Percentiles rank a stretch among this genome's conserved stretches.
These are phyloP conservation scores for Acromyrmex heyeri DNA, from an alignment of 1,140 invertebrate species.

Conservation along the genomic window DNA sequence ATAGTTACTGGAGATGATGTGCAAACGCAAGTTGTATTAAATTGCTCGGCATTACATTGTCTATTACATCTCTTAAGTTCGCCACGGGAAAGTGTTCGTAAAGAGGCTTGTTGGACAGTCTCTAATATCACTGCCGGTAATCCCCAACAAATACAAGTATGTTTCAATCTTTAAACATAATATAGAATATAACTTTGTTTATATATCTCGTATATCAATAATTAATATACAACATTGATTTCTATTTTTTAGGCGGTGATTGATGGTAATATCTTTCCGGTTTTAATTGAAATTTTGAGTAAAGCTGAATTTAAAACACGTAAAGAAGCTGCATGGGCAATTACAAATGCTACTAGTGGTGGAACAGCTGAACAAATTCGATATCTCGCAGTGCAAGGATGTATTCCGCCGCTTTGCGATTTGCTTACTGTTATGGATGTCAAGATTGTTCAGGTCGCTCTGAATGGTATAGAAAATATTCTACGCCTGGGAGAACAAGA, in stretches of 20 bases:
- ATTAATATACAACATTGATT: slow-evolving; percentile 49
- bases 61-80: slow-evolving; percentile 93
- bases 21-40: slow-evolving; percentile 98
- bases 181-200: background rate
- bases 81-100: slow-evolving; percentile 94
- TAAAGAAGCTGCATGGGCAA: slow-evolving; percentile 99
- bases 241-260: slow-evolving; percentile 93
- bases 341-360: slow-evolving; percentile 98
- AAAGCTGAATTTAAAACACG: slow-evolving; percentile 98
- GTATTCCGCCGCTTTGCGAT: slow-evolving; percentile 98
- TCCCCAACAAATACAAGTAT: slow-evolving; percentile 95
- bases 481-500: slow-evolving; percentile 96
- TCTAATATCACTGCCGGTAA: slow-evolving; percentile 99
- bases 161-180: background rate
- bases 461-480: slow-evolving; percentile 99
- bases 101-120: slow-evolving; percentile 99
- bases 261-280: slow-evolving; percentile 97
- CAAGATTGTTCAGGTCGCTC: slow-evolving; percentile 98
- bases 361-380: slow-evolving; percentile 97
- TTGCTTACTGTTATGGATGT: slow-evolving; percentile 97
- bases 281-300: slow-evolving; percentile 95
- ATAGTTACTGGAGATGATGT: slow-evolving; percentile 99
- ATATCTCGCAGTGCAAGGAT: slow-evolving; percentile 90
- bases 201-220: background rate
- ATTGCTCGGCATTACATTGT: slow-evolving; percentile 96